A percentile compares a stretch with the other conserved stretches of the same genome.
Evolutionary conservation across 92 coral and sea anemone genomes (phyloP).

Genomic region (Muricea muricata): DNA sequence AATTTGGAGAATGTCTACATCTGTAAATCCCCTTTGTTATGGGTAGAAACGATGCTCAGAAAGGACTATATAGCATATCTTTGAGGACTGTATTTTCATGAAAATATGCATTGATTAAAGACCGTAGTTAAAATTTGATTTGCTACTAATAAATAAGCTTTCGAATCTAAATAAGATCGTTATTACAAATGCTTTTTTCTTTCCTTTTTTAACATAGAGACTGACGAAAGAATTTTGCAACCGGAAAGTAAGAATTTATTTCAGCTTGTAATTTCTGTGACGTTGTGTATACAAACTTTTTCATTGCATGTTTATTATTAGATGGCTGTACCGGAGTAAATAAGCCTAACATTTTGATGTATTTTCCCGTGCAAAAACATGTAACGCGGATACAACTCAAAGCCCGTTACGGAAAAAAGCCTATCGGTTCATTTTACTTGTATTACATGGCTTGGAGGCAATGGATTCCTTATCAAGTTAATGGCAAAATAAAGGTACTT

Average conservation of each 20-base stretch:
- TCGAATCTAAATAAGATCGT: too few species aligned
- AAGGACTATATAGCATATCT: too few species aligned
- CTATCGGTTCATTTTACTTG: background rate
- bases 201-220: background rate
- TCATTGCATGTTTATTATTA: background rate
- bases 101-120: too few species aligned
- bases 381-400: constrained; percentile 1
- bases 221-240: background rate
- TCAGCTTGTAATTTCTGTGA: background rate
- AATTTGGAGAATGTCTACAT: too few species aligned
- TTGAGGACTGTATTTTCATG: too few species aligned
- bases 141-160: too few species aligned
- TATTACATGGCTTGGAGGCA: constrained; percentile 35
- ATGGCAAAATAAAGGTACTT: constrained; percentile 19
- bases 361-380: background rate
- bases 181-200: background rate
- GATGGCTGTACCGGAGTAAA: constrained; percentile 19
- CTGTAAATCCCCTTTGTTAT: too few species aligned
- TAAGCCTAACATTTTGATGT: constrained; percentile 20
- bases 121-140: too few species aligned
- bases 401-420: background rate
- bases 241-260: background rate
- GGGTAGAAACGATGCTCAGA: too few species aligned
- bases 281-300: too few species aligned
- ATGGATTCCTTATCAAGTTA: constrained; percentile 32